Conservation (phyloP, 2,888 invertebrate genomes). For the Sympetrum striolatum region DNA sequence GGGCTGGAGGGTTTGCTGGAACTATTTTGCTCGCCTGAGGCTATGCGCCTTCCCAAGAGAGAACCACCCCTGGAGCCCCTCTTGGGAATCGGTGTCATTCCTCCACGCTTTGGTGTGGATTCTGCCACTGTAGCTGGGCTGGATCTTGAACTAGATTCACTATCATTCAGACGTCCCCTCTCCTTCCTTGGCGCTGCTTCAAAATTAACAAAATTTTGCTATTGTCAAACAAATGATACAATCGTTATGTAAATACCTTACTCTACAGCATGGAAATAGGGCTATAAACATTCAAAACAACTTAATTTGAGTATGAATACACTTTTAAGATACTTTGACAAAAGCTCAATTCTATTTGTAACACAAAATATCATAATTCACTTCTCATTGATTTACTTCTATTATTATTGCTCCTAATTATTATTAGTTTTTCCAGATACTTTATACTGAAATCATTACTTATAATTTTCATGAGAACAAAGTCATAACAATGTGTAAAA, state of each 20-base stretch:
- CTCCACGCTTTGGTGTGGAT: constrained; percentile 20
- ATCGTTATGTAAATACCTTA: too few relatives aligned
- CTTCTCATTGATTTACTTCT: too few relatives aligned
- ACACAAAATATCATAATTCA: too few relatives aligned
- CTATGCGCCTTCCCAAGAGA: background rate
- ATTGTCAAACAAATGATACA: too few relatives aligned
- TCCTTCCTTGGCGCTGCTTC: background rate
- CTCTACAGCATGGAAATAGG: too few relatives aligned
- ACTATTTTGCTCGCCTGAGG: background rate
- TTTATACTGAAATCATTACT: too few relatives aligned
- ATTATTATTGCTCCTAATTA: too few relatives aligned
- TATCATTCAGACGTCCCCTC: constrained; percentile 24
- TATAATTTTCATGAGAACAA: too few relatives aligned
- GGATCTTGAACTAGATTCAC: constrained; percentile 11
- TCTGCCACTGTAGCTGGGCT: constrained; percentile 2
- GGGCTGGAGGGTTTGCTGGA: background rate
- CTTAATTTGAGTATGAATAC: background rate
- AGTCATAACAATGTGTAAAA: background rate
- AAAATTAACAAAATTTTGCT: too few relatives aligned
- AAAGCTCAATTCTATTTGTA: too few relatives aligned
- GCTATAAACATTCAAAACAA: background rate
- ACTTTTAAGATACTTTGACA: too few relatives aligned
- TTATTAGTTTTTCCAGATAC: too few relatives aligned
- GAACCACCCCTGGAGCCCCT: constrained; percentile 18
- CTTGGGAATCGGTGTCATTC: background rate